Evolutionary conservation across 2,888 invertebrate species (phyloP).

Genomic region (Spicauda simplicius): DNA sequence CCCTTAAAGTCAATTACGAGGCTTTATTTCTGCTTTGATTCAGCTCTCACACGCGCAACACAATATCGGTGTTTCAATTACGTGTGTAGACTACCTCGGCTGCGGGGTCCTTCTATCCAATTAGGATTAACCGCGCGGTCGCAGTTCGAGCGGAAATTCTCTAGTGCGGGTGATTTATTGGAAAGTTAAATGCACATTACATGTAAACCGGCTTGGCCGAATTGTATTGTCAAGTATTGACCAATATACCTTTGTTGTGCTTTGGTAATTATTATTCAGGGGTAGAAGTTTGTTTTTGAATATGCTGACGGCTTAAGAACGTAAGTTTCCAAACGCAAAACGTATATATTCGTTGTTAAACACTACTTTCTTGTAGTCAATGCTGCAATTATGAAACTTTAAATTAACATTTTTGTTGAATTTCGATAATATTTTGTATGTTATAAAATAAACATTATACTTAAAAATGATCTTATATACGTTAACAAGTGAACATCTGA

Average conservation of each 20-base stretch:
- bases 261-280: not conserved
- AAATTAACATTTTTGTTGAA: too few relatives aligned
- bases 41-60: conserved; percentile 29
- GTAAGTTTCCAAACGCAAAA: too few relatives aligned
- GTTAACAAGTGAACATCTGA: too few relatives aligned
- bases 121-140: conserved; percentile 67
- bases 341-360: too few relatives aligned
- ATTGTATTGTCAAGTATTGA: not conserved
- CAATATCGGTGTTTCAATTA: conserved; percentile 64
- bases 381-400: too few relatives aligned
- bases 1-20: conserved; percentile 1
- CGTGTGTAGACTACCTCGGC: conserved; percentile 62
- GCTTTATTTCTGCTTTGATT: conserved; percentile 38
- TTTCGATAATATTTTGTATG: too few relatives aligned
- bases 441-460: too few relatives aligned
- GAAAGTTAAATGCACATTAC: conserved; percentile 20
- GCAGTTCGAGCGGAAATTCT: conserved; percentile 46
- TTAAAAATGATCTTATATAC: too few relatives aligned
- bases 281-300: not conserved
- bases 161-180: conserved; percentile 11
- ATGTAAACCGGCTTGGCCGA: not conserved
- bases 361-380: too few relatives aligned
- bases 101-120: conserved; percentile 66
- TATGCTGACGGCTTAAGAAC: not conserved
- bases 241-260: not conserved